Evolutionary conservation across 2,888 invertebrate genomes (phyloP).

Genomic region (Norana najaformis): DNA sequence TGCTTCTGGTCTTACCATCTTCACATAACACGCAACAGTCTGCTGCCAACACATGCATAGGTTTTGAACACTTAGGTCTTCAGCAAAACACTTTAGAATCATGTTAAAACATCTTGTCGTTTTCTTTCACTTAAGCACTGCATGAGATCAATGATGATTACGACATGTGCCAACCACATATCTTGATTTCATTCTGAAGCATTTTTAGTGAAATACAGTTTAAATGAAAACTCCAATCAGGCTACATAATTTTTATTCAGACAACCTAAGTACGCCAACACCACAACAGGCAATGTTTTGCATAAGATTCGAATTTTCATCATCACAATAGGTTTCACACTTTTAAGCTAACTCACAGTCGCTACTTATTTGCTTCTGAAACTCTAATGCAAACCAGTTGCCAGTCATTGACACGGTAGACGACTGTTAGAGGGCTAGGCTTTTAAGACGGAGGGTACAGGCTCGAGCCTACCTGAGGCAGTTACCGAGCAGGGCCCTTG

Average conservation of each 20-base stretch:
- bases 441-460: no score
- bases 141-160: background rate
- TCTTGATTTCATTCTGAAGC: background rate
- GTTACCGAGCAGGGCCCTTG: no score
- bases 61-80: no score
- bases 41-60: no score
- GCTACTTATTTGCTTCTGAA: background rate
- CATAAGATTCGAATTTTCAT: background rate
- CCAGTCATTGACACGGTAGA: background rate
- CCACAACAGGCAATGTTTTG: background rate
- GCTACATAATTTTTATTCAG: background rate
- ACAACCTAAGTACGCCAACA: background rate
- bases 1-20: no score
- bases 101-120: background rate
- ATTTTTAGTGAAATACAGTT: slow-evolving; percentile 2
- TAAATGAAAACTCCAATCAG: background rate
- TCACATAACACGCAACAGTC: no score
- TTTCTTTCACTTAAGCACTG: background rate
- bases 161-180: background rate
- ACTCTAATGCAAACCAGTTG: background rate
- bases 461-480: no score
- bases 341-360: background rate
- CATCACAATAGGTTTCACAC: background rate
- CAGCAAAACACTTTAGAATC: background rate
- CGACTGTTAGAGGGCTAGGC: no score